phyloP scores from a whole-genome alignment of 2,888 invertebrate genomes.

The Entomobrya multifasciata region DNA sequence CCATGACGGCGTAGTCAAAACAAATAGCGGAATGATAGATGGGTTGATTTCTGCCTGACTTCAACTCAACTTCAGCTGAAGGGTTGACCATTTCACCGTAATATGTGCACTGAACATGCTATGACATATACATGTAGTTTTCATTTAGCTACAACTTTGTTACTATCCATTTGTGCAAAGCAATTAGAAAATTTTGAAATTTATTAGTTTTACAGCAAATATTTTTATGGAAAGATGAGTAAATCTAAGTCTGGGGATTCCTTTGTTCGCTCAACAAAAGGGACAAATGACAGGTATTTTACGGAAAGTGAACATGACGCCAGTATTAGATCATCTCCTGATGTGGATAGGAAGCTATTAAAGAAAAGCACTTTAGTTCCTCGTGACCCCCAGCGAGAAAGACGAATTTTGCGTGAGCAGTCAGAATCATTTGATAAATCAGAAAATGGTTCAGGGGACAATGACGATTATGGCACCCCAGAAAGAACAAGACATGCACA shows the following conservation, averaged over 20 bases:
- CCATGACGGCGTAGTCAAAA: constrained; percentile 45
- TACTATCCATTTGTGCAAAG: not conserved
- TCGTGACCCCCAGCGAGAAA: too few relatives aligned
- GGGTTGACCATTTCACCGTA: too few relatives aligned
- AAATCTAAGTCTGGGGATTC: constrained; percentile 21
- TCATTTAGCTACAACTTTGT: not conserved
- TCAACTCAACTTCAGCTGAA: not conserved
- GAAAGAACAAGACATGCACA: not conserved
- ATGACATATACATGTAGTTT: too few relatives aligned
- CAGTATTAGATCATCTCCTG: constrained; percentile 41
- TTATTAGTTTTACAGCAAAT: too few relatives aligned
- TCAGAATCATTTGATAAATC: too few relatives aligned
- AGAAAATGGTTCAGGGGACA: constrained; percentile 33
- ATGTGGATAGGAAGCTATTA: not conserved
- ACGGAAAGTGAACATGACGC: constrained; percentile 16
- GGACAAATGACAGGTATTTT: too few relatives aligned
- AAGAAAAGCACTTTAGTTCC: not conserved
- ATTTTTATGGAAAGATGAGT: constrained; percentile 31
- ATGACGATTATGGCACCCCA: constrained; percentile 2
- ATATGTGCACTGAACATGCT: too few relatives aligned
- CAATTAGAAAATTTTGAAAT: too few relatives aligned
- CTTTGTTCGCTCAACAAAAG: constrained; percentile 29
- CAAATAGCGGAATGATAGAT: too few relatives aligned
- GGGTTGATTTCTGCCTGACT: too few relatives aligned
- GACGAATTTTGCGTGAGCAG: too few relatives aligned